phyloP scores from a whole-genome alignment of 2,113 vertebrate genomes.

The Panurus biarmicus region DNA sequence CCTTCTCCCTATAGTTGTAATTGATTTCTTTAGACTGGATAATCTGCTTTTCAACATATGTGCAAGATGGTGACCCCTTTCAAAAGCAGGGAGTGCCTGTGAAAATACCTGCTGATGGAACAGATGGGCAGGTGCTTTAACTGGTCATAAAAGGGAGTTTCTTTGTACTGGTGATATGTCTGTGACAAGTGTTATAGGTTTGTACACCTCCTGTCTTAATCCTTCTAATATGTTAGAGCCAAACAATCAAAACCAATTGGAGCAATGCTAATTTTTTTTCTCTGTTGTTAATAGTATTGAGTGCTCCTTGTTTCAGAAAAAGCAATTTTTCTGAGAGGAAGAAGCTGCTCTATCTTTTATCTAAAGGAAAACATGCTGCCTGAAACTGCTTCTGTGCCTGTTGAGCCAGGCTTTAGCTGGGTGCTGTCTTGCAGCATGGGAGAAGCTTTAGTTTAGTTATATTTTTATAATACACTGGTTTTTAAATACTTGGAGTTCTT shows the following conservation, averaged over 20 bases:
- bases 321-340: background rate
- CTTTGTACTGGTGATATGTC: background rate
- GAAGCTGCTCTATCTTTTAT: background rate
- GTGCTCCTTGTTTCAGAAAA: background rate
- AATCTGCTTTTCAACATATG: background rate
- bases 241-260: background rate
- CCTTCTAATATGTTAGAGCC: background rate
- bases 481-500: background rate
- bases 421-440: background rate
- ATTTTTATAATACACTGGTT: rapidly evolving
- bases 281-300: background rate
- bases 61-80: background rate
- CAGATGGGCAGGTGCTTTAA: background rate
- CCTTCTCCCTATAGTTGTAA: background rate
- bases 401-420: background rate
- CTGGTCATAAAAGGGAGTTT: background rate
- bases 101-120: background rate
- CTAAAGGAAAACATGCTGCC: background rate
- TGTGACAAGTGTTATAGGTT: background rate
- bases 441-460: background rate
- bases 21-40: background rate
- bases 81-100: background rate
- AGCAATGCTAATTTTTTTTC: background rate
- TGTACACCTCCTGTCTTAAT: background rate
- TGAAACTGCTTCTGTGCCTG: background rate